phyloP scores from a whole-genome alignment of 2,888 invertebrate genomes.

The Troilus luridus region DNA sequence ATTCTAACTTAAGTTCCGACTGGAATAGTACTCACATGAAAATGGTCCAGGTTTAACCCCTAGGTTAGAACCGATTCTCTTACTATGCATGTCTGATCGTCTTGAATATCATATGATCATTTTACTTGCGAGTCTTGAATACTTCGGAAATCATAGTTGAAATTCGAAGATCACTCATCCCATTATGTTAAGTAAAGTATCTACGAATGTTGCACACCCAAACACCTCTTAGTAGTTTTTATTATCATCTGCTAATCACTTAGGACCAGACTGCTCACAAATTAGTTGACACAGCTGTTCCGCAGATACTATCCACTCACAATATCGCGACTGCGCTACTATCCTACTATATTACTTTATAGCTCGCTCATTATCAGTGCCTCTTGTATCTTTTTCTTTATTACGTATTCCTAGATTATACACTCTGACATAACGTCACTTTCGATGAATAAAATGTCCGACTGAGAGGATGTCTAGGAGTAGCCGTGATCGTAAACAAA shows the following conservation, averaged over 20 bases:
- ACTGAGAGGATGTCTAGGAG: not conserved
- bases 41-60: no score
- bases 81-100: no score
- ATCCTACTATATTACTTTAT: constrained; percentile 25
- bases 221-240: not conserved
- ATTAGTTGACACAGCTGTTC: constrained; percentile 24
- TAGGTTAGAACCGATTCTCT: no score
- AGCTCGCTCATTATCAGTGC: not conserved
- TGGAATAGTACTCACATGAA: no score
- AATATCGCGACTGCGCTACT: constrained; percentile 23
- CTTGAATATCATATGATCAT: no score
- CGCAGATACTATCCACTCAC: not conserved
- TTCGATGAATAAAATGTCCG: not conserved
- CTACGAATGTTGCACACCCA: not conserved
- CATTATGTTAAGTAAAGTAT: not conserved
- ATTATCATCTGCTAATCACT: constrained; percentile 4
- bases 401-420: constrained; percentile 34
- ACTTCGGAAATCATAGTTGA: no score
- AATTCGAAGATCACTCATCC: no score
- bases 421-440: not conserved
- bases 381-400: constrained; percentile 22
- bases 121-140: no score
- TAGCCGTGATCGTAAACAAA: not conserved
- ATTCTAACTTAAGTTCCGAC: no score
- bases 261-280: not conserved